Base-by-base conservation (phyloP, 2,888 invertebrate genomes). In the Galerucella calmariensis region DNA sequence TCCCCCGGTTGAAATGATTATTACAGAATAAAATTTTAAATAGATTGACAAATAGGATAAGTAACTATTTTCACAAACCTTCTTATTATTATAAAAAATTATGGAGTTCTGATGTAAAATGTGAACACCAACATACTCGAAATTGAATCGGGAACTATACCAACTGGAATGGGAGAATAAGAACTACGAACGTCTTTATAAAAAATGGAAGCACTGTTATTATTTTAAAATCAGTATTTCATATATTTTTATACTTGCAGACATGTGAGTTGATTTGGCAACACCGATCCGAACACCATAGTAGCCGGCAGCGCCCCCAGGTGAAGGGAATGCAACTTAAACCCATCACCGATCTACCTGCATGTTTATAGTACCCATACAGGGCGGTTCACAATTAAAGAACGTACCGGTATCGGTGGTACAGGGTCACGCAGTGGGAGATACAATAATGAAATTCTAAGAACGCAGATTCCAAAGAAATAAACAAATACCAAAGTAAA, bases 321-420 rank as follows among this genome's bases (percentile, higher is more conserved):
- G 79, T 78, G 80, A 80, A 78, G 75, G 79, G 81, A 81, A 81
- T 81, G 79, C 74, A 72, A 79, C 77, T 78, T 73, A 75, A 76
- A 77, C 75, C 77, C 79, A 77, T 80, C 79, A 78, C 75, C 75
- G 76, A 79, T 81, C 80, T 81, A 81, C 81, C 81, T 81, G 81
- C 76, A 78, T 80, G 81, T 76, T 56, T 56, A 78, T 81, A 72
- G 75, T 78, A 74, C 74, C 76, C 74, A 62, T 76, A 77, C 78
- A 74, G 76, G 74, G 74, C 74, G 71, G 69, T 74, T 56, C 74
- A 74, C 70, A 56, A 69, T 56, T 69, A 56, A 27, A 65, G 63
- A 65, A 46, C 61, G 62, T 41, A 73, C 70, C 24, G 27, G 59
- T 65, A 65, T 53, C 51, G 12, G n/a, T 61, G 65, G 35, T 63